phyloP scores from a whole-genome alignment of 2,797 vertebrate species.

The Pseudomugil gertrudae region DNA sequence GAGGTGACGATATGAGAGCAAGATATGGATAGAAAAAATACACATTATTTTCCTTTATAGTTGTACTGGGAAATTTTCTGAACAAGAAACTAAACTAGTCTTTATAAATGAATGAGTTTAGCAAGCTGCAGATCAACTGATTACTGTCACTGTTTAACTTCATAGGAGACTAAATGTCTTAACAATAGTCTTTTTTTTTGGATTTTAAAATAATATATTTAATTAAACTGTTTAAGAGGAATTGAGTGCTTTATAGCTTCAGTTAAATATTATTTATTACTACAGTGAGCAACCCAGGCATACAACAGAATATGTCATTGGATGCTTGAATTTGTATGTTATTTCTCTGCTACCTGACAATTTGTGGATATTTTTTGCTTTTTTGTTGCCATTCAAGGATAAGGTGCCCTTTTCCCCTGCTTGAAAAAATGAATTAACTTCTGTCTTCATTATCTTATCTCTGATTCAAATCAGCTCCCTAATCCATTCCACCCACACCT shows the following conservation, averaged over 20 bases:
- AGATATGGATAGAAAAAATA: conserved; percentile 52
- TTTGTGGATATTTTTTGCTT: conserved; percentile 36
- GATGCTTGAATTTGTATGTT: conserved; percentile 19
- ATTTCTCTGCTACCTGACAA: conserved; percentile 41
- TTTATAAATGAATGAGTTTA: conserved; percentile 7
- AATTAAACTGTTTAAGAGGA: conserved; percentile 6
- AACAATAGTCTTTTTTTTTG: no score
- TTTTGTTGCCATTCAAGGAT: conserved; percentile 61
- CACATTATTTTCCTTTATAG: conserved; percentile 29
- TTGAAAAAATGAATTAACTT: conserved; percentile 80
- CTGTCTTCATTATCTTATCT: conserved; percentile 86
- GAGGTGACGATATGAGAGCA: conserved; percentile 36
- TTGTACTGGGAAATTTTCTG: conserved; percentile 39
- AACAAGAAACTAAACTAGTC: conserved; percentile 33
- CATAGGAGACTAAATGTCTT: no score
- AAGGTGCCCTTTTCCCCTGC: conserved; percentile 48
- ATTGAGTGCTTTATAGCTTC: not conserved
- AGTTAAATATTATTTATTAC: not conserved
- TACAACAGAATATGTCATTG: conserved; percentile 13
- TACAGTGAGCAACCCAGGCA: not conserved
- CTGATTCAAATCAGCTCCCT: conserved; percentile 81
- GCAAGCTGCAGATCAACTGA: conserved; percentile 34
- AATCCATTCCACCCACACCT: conserved; percentile 75
- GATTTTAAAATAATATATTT: no score
- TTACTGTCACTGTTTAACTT: conserved; percentile 38